Conservation (phyloP, 2,888 invertebrate genomes). For the Eupithecia abbreviata region DNA sequence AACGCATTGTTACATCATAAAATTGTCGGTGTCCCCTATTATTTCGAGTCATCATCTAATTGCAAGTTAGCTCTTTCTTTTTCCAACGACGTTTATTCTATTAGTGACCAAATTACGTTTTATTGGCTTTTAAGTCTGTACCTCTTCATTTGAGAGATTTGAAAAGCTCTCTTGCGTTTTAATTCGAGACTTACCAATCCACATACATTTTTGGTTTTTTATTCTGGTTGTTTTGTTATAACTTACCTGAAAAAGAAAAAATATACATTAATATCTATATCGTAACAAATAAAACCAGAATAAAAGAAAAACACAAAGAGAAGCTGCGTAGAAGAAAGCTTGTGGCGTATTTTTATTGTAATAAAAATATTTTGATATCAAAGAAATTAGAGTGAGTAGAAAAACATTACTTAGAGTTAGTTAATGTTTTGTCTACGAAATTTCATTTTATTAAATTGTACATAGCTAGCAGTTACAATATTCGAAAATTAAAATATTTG, state of each 20-base stretch:
- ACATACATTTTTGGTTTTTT: too few relatives aligned
- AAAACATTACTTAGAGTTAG: too few relatives aligned
- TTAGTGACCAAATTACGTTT: conserved; percentile 27
- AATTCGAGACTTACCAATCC: neutral
- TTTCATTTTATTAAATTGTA: too few relatives aligned
- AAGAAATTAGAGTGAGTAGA: too few relatives aligned
- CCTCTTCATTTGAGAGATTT: too few relatives aligned
- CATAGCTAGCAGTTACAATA: too few relatives aligned
- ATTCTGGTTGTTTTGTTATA: neutral
- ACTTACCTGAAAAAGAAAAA: conserved; percentile 10
- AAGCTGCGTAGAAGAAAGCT: neutral
- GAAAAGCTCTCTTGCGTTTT: neutral
- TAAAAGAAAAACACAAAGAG: neutral
- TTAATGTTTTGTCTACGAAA: too few relatives aligned
- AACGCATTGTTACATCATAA: conserved; percentile 42
- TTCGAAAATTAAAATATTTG: too few relatives aligned
- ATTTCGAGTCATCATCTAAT: conserved; percentile 42
- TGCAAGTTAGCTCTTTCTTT: conserved; percentile 38
- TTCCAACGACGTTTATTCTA: conserved; percentile 40
- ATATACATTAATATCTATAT: neutral
- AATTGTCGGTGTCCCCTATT: conserved; percentile 42
- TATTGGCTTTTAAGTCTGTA: conserved; percentile 13
- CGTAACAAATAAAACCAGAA: neutral
- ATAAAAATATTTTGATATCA: too few relatives aligned
- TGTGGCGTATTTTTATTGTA: too few relatives aligned